phyloP scores from a whole-genome alignment of 1,140 invertebrate species.

The Paramacrobiotus metropolitanus region DNA sequence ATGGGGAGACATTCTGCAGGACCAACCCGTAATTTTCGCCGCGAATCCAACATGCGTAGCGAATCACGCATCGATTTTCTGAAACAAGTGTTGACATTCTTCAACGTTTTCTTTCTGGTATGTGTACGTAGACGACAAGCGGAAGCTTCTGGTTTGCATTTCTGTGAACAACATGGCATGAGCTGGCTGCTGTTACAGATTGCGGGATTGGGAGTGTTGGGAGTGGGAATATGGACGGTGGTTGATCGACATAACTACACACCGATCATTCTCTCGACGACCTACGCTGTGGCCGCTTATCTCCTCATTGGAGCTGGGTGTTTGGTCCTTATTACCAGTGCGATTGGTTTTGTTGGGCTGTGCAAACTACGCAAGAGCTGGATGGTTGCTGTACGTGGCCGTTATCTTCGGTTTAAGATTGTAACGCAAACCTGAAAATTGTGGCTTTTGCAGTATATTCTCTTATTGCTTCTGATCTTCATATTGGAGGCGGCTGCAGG shows the following conservation, averaged over 20 bases:
- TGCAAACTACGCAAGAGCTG: conserved; percentile 34
- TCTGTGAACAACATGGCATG: too few relatives aligned
- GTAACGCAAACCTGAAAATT: not conserved
- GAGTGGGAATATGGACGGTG: conserved; percentile 50
- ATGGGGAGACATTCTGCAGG: too few relatives aligned
- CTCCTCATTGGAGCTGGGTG: conserved; percentile 43
- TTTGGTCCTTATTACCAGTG: conserved; percentile 39
- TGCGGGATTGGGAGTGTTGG: conserved; percentile 41
- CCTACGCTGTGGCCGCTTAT: conserved; percentile 46
- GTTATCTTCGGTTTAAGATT: not conserved
- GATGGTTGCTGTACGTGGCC: not conserved
- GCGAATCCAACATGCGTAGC: too few relatives aligned
- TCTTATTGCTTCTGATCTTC: conserved; percentile 48
- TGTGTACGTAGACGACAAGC: too few relatives aligned
- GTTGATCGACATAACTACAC: conserved; percentile 42
- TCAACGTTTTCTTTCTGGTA: too few relatives aligned
- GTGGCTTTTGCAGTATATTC: conserved; percentile 42
- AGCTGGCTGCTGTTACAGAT: conserved; percentile 31
- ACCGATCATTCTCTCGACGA: conserved; percentile 40
- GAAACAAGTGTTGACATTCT: too few relatives aligned
- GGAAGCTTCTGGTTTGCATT: too few relatives aligned
- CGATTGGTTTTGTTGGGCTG: conserved; percentile 31
- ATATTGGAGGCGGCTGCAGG: conserved; percentile 54
- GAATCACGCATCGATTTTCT: too few relatives aligned
- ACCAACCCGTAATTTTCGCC: too few relatives aligned